Conservation (phyloP, 2,113 vertebrate genomes). For the Clarias magur region DNA sequence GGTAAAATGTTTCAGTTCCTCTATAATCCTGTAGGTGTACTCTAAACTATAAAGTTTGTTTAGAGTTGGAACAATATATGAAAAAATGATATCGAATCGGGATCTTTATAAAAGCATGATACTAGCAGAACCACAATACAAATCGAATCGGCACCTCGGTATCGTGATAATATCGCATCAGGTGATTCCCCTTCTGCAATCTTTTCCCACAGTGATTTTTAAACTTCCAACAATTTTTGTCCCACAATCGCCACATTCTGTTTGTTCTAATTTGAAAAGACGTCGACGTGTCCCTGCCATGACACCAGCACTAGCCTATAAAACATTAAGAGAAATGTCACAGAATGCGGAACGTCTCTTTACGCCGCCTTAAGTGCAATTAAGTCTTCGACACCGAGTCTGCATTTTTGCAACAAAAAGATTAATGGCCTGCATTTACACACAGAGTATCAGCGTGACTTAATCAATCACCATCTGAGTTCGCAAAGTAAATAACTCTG, state of each 20-base stretch:
- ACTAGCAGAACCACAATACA: too few species aligned
- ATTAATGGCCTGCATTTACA: neutral
- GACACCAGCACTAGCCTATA: neutral
- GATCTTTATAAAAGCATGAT: too few species aligned
- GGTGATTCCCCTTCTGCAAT: too few species aligned
- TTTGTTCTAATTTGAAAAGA: neutral
- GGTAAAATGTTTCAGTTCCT: neutral
- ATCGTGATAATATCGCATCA: too few species aligned
- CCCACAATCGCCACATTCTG: neutral
- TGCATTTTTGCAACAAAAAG: neutral
- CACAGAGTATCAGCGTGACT: neutral
- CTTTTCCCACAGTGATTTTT: neutral
- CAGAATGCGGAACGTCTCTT: neutral
- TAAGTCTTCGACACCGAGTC: neutral
- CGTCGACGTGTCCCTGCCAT: neutral
- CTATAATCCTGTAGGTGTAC: neutral
- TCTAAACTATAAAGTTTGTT: too few species aligned
- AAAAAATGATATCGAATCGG: too few species aligned
- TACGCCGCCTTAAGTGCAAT: neutral
- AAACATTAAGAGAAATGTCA: neutral
- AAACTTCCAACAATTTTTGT: neutral
- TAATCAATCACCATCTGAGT: slow-evolving; percentile 24
- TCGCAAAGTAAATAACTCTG: slow-evolving; percentile 16
- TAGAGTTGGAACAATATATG: too few species aligned
- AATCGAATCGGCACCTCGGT: too few species aligned